Conservation (phyloP, 2,888 invertebrate species). For the Protodeltote pygarga region DNA sequence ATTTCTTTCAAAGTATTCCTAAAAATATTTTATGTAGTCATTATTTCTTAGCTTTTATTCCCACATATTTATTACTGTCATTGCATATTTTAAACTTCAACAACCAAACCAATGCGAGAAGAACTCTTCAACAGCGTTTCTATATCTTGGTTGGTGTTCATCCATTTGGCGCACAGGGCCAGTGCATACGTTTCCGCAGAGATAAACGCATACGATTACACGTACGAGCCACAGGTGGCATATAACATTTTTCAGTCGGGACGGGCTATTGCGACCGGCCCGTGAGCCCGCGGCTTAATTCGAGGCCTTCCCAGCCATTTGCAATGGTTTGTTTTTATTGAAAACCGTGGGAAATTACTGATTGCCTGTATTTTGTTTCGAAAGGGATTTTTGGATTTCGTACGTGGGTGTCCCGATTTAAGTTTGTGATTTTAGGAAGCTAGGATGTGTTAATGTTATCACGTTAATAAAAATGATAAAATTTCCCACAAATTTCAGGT, state of each 20-base stretch:
- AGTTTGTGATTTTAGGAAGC: slow-evolving; percentile 28
- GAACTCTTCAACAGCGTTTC: slow-evolving; percentile 3
- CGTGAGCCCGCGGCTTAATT: slow-evolving; percentile 73
- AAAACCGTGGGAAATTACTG: slow-evolving; percentile 69
- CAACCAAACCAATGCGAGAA: too few species aligned
- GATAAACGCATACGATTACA: slow-evolving; percentile 86
- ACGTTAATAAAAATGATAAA: not conserved
- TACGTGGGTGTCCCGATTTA: slow-evolving; percentile 22
- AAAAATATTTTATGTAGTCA: too few species aligned
- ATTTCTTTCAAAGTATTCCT: too few species aligned
- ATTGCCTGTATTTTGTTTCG: slow-evolving; percentile 50
- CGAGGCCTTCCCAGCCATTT: slow-evolving; percentile 73
- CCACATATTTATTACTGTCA: too few species aligned
- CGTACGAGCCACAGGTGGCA: slow-evolving; percentile 84
- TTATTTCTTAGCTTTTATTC: too few species aligned
- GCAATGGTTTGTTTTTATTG: slow-evolving; percentile 77
- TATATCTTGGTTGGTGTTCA: slow-evolving; percentile 60
- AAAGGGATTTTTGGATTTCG: slow-evolving; percentile 43
- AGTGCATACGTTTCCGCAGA: slow-evolving; percentile 74
- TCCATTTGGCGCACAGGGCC: slow-evolving; percentile 49
- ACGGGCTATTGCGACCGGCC: slow-evolving; percentile 63
- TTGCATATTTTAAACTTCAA: too few species aligned
- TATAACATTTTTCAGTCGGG: slow-evolving; percentile 84
- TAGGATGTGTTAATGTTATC: not conserved
- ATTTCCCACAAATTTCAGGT: not conserved